Conservation (phyloP, 2,888 invertebrate genomes). For the Eilema depressum region DNA sequence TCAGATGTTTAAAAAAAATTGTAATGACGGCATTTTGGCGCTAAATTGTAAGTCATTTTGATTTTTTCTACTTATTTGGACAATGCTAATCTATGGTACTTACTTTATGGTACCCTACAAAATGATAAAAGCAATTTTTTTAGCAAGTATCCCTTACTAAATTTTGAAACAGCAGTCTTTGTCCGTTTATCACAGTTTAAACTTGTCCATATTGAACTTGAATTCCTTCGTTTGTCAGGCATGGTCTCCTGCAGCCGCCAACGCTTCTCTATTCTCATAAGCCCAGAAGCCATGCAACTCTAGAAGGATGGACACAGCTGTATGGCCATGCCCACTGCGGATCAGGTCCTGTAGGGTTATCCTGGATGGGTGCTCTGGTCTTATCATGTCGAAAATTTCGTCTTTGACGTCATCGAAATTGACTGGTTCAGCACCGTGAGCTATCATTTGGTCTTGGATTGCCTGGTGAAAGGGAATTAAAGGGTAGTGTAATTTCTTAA, state of each 20-base stretch:
- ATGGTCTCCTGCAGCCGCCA: conserved; percentile 91
- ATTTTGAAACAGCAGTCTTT: background rate
- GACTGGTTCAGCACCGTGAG: conserved; percentile 95
- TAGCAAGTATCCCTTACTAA: background rate
- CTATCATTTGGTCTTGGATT: conserved; percentile 96
- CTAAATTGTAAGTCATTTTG: background rate
- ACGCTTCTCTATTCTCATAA: conserved; percentile 96
- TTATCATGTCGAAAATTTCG: conserved; percentile 99
- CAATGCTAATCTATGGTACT: background rate
- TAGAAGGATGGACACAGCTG: conserved; percentile 96
- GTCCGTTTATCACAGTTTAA: conserved; percentile 36
- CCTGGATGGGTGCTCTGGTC: conserved; percentile 93
- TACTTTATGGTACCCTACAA: no score
- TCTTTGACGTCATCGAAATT: conserved; percentile 98
- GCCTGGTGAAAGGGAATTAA: conserved; percentile 84
- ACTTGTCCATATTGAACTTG: conserved; percentile 50
- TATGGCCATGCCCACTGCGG: conserved; percentile 96
- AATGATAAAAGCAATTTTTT: no score
- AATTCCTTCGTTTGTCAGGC: conserved; percentile 51
- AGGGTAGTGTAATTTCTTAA: background rate
- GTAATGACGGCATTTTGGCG: background rate
- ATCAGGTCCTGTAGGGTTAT: conserved; percentile 95
- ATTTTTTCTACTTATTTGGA: background rate
- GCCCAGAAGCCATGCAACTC: conserved; percentile 99
- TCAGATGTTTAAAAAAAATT: background rate